These are phyloP conservation scores for Chaetops frenatus DNA, from an alignment of 2,113 vertebrate species.

Conservation along the genomic window DNA sequence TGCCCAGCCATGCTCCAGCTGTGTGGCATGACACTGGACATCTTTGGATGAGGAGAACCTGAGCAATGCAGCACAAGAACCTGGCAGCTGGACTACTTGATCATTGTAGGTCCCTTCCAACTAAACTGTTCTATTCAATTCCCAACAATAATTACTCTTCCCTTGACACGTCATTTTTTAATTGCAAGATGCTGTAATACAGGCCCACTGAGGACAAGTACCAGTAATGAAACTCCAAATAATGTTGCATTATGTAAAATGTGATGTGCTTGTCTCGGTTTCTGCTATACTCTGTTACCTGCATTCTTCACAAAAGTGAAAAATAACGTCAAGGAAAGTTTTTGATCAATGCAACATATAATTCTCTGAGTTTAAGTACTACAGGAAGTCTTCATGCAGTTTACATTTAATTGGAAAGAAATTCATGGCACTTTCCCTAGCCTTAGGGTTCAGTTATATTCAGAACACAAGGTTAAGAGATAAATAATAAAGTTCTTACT, in stretches of 20 bases:
- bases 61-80: neutral
- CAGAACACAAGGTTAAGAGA: neutral
- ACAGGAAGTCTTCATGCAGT: neutral
- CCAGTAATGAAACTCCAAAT: neutral
- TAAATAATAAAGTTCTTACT: neutral
- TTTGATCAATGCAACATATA: neutral
- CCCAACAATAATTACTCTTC: neutral
- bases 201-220: neutral
- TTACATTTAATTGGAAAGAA: constrained; percentile 17
- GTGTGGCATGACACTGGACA: neutral
- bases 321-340: neutral
- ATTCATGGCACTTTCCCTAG: neutral
- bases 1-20: neutral
- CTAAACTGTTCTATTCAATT: neutral
- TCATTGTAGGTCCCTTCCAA: neutral
- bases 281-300: neutral
- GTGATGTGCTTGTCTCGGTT: neutral
- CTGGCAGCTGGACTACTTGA: neutral
- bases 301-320: neutral
- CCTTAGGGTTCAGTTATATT: neutral
- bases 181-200: neutral
- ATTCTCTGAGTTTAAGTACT: neutral
- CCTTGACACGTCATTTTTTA: neutral
- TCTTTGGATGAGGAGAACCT: neutral
- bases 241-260: neutral